Base-by-base conservation (phyloP, 2,797 vertebrate species). In the Streptopelia turtur region DNA sequence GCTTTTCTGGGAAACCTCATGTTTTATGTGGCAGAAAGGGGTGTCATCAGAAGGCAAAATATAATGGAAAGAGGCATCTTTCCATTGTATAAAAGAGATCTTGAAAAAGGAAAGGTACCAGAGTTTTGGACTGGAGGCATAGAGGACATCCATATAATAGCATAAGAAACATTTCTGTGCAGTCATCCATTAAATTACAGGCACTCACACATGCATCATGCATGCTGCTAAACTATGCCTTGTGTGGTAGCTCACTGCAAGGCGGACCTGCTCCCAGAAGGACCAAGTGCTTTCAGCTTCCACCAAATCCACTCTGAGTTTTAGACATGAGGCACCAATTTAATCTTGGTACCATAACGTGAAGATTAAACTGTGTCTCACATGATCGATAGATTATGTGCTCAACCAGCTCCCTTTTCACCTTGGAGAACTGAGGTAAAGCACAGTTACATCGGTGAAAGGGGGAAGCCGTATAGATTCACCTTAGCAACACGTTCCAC, bases 161-260 rank as follows among this genome's bases (percentile, higher is more conserved):
- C 43, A 47, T 27, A 68, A 71, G 41, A 30, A 87, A 41, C 18
- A 35, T 57, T 60, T 89, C 52, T 57, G 45, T 68, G 83, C 74
- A 64, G 52, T 33, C 86, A 83, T 39, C 71, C 52, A 10, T 52
- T 83, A 65, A 93, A 89, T n/a, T 22, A 41, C 70, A 84, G 63
- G 72, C 72, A 90, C 72, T 90, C 65, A 72, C 2, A 0, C 25
- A 1, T 72, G 74, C 39, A 57, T 37, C 12, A 13, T n/a, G 78
- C 41, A 37, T 2, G 1, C 50, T 78, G 50, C 72, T 81, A 35
- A 35, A 31, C 55, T 8, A 3, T 18, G 66, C 66, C 61, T 31
- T 31, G 35, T 47, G 43, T 23, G 31, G 37, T 2, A 77, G 47
- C 37, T 70, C 52, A 28, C 39, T 9, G 5, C 0, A 0, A 14